Evolutionary conservation across 2,888 invertebrate species (phyloP).

Genomic region (Caenorhabditis drosophilae): DNA sequence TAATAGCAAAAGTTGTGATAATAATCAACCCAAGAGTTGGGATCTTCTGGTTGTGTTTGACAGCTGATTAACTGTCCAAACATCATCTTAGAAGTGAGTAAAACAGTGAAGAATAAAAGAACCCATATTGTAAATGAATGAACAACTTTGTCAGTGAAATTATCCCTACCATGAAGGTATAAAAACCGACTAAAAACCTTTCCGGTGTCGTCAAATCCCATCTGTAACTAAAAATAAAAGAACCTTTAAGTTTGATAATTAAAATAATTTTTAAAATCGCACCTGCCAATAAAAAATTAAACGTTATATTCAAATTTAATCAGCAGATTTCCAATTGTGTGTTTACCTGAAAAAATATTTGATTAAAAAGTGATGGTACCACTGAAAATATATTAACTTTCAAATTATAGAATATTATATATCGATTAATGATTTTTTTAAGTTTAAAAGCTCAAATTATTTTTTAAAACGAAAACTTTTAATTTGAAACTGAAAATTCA

Average conservation of each 20-base stretch:
- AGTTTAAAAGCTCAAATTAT: too few relatives aligned
- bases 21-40: not conserved
- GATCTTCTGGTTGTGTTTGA: not conserved
- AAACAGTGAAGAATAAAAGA: conserved; percentile 14
- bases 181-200: conserved; percentile 1
- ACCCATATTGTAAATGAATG: conserved; percentile 30
- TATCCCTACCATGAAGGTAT: conserved; percentile 30
- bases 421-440: too few relatives aligned
- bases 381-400: too few relatives aligned
- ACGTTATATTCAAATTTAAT: too few relatives aligned
- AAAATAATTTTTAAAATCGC: not conserved
- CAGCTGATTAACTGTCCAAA: conserved; percentile 35
- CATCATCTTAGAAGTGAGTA: conserved; percentile 23
- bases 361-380: too few relatives aligned
- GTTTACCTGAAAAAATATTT: too few relatives aligned
- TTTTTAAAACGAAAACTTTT: too few relatives aligned
- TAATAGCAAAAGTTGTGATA: not conserved
- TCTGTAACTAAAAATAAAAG: not conserved
- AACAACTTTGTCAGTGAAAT: conserved; percentile 32
- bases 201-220: not conserved
- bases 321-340: too few relatives aligned
- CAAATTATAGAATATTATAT: too few relatives aligned
- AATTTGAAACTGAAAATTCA: too few relatives aligned
- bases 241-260: not conserved
- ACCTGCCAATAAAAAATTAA: too few relatives aligned